Evolutionary conservation across 2,888 invertebrate genomes (phyloP).

Genomic region (Melangyna quadrimaculata): DNA sequence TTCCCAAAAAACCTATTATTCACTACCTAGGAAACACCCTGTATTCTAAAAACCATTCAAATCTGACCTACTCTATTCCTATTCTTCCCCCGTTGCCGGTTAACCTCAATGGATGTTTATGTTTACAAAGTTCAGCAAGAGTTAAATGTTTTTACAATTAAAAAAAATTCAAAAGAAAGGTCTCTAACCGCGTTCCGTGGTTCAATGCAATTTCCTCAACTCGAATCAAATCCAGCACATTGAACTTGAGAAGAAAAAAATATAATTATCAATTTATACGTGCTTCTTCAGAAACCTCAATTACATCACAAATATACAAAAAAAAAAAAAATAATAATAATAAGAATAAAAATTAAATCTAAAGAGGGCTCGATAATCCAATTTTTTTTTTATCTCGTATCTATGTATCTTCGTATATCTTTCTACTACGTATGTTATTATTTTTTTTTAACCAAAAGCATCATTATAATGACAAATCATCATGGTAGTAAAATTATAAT

Average conservation of each 20-base stretch:
- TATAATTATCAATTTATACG: neutral
- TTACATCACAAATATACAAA: slow-evolving; percentile 44
- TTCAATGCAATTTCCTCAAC: slow-evolving; percentile 12
- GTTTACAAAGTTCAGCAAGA: neutral
- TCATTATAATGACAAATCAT: slow-evolving; percentile 51
- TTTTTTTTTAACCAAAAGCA: neutral
- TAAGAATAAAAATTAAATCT: neutral
- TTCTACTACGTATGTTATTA: neutral
- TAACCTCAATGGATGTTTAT: neutral
- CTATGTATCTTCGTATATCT: neutral
- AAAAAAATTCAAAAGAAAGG: neutral
- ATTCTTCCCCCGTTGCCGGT: too few relatives aligned
- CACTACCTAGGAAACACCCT: too few relatives aligned
- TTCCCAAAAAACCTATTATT: too few relatives aligned
- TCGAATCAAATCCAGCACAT: slow-evolving; percentile 6
- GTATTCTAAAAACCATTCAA: too few relatives aligned
- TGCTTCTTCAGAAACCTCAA: slow-evolving; percentile 47
- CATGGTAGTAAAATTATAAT: slow-evolving; percentile 48
- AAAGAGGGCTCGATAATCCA: slow-evolving; percentile 36
- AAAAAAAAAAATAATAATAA: neutral
- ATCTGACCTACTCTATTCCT: too few relatives aligned
- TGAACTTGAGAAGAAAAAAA: neutral
- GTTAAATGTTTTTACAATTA: neutral
- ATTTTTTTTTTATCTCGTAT: neutral
- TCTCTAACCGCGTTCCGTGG: slow-evolving; percentile 7